phyloP scores from a whole-genome alignment of 2,797 vertebrate genomes.

The Catharus ustulatus region DNA sequence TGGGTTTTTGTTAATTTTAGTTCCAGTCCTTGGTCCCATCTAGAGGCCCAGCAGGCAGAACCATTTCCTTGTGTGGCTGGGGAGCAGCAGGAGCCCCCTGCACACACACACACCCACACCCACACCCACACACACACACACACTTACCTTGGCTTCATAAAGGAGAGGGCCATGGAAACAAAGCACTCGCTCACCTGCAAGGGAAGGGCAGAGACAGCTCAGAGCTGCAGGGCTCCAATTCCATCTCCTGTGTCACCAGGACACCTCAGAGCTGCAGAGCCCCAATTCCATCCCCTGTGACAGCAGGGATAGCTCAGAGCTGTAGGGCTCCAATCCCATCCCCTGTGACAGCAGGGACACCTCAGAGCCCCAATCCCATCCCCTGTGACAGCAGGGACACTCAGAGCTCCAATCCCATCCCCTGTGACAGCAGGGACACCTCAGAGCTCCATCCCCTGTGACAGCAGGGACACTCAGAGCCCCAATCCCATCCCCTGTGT shows the following conservation, averaged over 20 bases:
- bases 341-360: too few species aligned
- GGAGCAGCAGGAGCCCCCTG: background rate
- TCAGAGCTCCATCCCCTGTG: too few species aligned
- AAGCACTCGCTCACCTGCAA: slow-evolving; percentile 95
- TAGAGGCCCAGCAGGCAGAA: background rate
- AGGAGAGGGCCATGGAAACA: slow-evolving; percentile 99
- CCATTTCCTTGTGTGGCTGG: background rate
- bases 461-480: too few species aligned
- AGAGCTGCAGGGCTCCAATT: background rate
- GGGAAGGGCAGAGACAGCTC: slow-evolving; percentile 23
- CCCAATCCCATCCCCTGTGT: too few species aligned
- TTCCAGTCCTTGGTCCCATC: background rate
- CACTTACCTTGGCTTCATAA: slow-evolving; percentile 97
- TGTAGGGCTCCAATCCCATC: too few species aligned
- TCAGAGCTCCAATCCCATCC: too few species aligned
- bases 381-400: too few species aligned
- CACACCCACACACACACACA: background rate
- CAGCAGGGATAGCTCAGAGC: too few species aligned
- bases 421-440: too few species aligned
- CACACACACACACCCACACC: background rate
- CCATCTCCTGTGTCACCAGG: rapidly evolving
- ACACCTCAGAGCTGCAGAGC: too few species aligned
- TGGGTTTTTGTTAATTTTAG: background rate
- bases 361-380: too few species aligned
- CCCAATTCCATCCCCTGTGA: too few species aligned